Evolutionary conservation across 2,888 invertebrate genomes (phyloP).

Genomic region (Amblyjoppa proteus): DNA sequence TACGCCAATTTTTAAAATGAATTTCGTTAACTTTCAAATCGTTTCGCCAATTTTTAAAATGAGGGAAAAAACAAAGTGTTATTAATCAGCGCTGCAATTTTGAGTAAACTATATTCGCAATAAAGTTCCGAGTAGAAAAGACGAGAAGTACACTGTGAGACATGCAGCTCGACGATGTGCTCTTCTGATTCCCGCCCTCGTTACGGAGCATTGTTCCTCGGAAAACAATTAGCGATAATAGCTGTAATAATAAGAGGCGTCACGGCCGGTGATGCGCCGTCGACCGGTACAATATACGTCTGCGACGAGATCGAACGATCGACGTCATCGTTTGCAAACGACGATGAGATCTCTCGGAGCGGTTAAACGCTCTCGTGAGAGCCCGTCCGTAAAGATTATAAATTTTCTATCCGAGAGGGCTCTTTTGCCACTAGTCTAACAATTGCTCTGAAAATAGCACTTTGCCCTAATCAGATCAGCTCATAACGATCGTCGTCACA

Average conservation of each 20-base stretch:
- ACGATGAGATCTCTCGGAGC: slow-evolving; percentile 46
- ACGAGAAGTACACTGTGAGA: slow-evolving; percentile 33
- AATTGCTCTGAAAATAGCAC: slow-evolving; percentile 57
- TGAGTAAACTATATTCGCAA: not conserved
- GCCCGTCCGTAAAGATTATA: slow-evolving; percentile 62
- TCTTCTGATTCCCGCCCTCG: slow-evolving; percentile 59
- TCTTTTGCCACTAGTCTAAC: slow-evolving; percentile 35
- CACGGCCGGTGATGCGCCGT: slow-evolving; percentile 73
- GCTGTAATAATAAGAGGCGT: slow-evolving; percentile 78
- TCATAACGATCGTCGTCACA: slow-evolving; percentile 46
- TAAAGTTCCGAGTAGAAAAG: not conserved
- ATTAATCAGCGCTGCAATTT: not conserved
- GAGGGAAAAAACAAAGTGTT: not conserved
- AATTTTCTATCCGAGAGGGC: slow-evolving; percentile 52
- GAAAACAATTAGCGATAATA: slow-evolving; percentile 83
- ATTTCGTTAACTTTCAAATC: not conserved
- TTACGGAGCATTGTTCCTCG: slow-evolving; percentile 52
- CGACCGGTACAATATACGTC: slow-evolving; percentile 57
- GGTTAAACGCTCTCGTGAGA: slow-evolving; percentile 44
- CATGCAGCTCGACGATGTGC: slow-evolving; percentile 34
- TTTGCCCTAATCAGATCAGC: slow-evolving; percentile 47
- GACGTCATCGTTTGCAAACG: slow-evolving; percentile 51
- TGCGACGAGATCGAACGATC: slow-evolving; percentile 65
- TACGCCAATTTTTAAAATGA: not conserved
- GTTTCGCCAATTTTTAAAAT: not conserved